Evolutionary conservation across 2,888 invertebrate genomes (phyloP), one percentile per base, ranked within the genome.

Genomic region (Athalia cordata): DNA sequence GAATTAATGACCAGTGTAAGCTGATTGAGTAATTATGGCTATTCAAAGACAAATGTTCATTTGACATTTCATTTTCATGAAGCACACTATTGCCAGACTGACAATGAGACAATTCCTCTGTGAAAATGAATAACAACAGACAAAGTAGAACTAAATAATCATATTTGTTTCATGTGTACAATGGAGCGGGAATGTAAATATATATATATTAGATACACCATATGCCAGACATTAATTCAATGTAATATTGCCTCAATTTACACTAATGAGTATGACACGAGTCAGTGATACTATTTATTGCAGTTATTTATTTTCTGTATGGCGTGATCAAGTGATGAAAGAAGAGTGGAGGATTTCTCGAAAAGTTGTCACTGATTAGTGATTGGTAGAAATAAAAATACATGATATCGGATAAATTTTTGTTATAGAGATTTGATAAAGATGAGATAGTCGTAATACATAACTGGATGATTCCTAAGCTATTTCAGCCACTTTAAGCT

Each of bases 171-270:
- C 84, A 86, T 84, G 83, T 86, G 85, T 86, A 87, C 85, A 65
- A 8, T 82, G 84, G 86, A 85, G 80, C 86, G 29, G 29, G 84
- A 86, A 84, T 87, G 87, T 87, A 87, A 86, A 87, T 87, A 86
- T 87, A 85, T 87, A 85, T 86, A 87, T 85, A 87, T 86, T 87
- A 86, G 85, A 86, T 86, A 86, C 86, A 87, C 82, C 86, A 81
- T 85, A 87, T 84, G 86, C 86, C 87, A 86, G 87, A 86, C 85
- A 86, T 70, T 87, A 86, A 86, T 86, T 86, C 87, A 86, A 86
- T 85, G 85, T 83, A 83, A 80, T 15, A 5, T 4, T n/a, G 8
- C 13, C 3, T 57, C n/a, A 3, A 4, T 45, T 59, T 15, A 13
- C 13, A 13, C 8, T 11, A 55, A 55, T 55, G n/a, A 55, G 55